Base-by-base conservation (phyloP, 2,113 vertebrate species). In the Rhynchomys soricoides region DNA sequence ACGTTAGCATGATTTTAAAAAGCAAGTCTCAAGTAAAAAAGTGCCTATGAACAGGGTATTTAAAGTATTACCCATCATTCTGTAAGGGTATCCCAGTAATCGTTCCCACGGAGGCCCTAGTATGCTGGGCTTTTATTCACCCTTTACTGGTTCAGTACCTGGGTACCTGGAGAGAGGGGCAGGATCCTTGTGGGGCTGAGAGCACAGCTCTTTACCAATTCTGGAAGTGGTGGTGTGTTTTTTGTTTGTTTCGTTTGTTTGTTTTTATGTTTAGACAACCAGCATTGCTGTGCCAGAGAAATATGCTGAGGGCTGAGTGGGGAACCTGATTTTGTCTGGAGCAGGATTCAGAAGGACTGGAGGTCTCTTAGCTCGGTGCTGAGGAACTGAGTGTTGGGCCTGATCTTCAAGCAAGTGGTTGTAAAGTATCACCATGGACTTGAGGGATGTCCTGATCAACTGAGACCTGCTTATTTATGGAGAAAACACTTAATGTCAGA, bases 251-350 rank as follows among this genome's bases (percentile, higher is more conserved):
- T 62, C 26, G 7, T 26, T 64, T 26, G 10, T 64, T 64, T 26
- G 8, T 43, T 64, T 70, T 13, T n/a, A 3, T 45, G n/a, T 81
- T 64, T 68, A 68, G 82, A 64, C 22, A 52, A 8, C 17, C 75
- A 57, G 16, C 3, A 1, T 79, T 70, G n/a, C 24, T 31, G 7
- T 59, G 9, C 48, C 16, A 22, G 16, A n/a, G n/a, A 64, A 52
- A 29, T 40, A 2, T 48, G 34, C 1, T 2, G 12, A 43, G 7
- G 19, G 17, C 5, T 40, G 1, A 7, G 4, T 17, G 1, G 22
- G 59, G 37, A 62, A 40, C 88, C 50, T 75, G 16, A 9, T 73
- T 43, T 86, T 16, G 17, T 79, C n/a, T 57, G 24, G 48, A 43
- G 22, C 29, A 71, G 31, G 21, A 22, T 57, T 83, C 34, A 52